Evolutionary conservation across 1,140 invertebrate species (phyloP).

Genomic region (Lutraria rhynchaena): DNA sequence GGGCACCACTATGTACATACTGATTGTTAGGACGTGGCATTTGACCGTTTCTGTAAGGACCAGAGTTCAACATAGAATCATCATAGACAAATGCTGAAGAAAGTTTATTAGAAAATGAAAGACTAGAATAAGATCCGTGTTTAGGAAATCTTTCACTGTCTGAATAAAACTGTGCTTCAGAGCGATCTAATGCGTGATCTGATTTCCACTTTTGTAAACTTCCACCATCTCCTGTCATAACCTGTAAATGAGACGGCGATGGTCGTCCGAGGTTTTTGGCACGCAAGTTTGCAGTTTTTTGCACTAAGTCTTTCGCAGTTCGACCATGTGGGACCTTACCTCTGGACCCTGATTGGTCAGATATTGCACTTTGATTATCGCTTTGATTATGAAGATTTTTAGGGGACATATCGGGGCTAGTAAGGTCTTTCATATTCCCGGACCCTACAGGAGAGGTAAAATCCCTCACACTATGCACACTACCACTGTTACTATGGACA

Average conservation of each 20-base stretch:
- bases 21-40: slow-evolving; percentile 17
- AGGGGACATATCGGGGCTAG: slow-evolving; percentile 48
- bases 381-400: slow-evolving; percentile 45
- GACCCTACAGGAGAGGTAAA: slow-evolving; percentile 54
- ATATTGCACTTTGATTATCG: slow-evolving; percentile 56
- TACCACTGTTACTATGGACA: slow-evolving; percentile 57
- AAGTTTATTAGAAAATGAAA: slow-evolving; percentile 46
- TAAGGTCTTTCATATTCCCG: slow-evolving; percentile 33
- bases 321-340: slow-evolving; percentile 55
- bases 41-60: slow-evolving; percentile 1
- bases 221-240: slow-evolving; percentile 2
- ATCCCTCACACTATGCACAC: slow-evolving; percentile 48
- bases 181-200: slow-evolving; percentile 45
- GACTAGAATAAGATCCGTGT: slow-evolving; percentile 53
- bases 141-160: slow-evolving; percentile 46
- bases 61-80: slow-evolving; percentile 50
- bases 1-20: neutral
- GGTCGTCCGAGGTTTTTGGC: slow-evolving; percentile 58
- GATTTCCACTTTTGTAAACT: slow-evolving; percentile 46
- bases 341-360: slow-evolving; percentile 8
- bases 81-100: slow-evolving; percentile 53
- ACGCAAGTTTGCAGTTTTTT: slow-evolving; percentile 65
- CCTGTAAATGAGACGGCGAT: slow-evolving; percentile 33
- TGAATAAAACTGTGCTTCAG: slow-evolving; percentile 40
- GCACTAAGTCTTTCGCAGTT: slow-evolving; percentile 65